A percentile compares a stretch with the other conserved stretches of the same genome.
Conservation (phyloP, 2,797 vertebrate species). For the Anguilla pacifica region DNA sequence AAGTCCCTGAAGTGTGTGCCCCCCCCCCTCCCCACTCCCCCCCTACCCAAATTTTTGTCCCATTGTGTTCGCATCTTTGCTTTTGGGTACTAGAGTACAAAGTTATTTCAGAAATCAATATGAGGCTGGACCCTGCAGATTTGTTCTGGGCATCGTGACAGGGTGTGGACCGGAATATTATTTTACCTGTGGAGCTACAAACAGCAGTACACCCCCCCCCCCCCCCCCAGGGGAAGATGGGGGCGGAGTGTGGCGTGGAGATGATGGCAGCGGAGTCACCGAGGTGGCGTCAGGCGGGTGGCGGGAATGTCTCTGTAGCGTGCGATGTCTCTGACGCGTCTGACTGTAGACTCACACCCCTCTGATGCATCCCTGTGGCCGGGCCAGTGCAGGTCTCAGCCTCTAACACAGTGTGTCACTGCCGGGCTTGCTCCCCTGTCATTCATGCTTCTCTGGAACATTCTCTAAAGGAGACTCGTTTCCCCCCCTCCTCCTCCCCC, state of each 20-base stretch:
- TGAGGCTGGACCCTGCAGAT: not conserved
- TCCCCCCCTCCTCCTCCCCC: not conserved
- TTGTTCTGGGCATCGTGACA: not conserved
- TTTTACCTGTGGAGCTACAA: not conserved
- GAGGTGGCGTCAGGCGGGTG: no score
- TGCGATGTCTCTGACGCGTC: not conserved
- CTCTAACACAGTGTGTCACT: not conserved
- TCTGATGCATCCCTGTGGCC: not conserved
- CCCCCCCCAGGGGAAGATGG: no score
- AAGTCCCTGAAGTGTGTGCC: not conserved
- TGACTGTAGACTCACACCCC: not conserved
- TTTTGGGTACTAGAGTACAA: conserved; percentile 3
- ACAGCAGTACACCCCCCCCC: not conserved
- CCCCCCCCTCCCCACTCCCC: not conserved
- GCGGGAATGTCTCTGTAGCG: conserved; percentile 3
- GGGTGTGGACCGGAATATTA: not conserved
- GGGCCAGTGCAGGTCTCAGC: not conserved
- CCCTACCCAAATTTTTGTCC: not conserved
- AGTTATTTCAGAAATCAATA: conserved; percentile 27
- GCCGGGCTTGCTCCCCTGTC: no score
- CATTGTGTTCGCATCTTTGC: not conserved
- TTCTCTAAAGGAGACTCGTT: not conserved
- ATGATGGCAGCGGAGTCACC: not conserved
- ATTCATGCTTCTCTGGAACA: not conserved
- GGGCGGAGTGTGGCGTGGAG: not conserved